These are phyloP conservation scores for Paraescarpia echinospica DNA, from an alignment of 1,140 invertebrate species.

Conservation along the genomic window DNA sequence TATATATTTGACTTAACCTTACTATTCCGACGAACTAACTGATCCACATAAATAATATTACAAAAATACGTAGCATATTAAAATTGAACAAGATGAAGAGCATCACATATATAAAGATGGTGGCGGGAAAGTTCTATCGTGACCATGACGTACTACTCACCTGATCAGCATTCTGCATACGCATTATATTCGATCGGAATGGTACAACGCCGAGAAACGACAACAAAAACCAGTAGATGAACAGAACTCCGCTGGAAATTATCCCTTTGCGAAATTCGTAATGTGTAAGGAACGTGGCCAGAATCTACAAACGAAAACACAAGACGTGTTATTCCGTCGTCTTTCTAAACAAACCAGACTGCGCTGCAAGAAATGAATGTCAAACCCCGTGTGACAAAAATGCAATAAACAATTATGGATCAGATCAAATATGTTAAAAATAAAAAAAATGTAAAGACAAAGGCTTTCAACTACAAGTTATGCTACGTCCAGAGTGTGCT, in stretches of 20 bases:
- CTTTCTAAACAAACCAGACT: not conserved
- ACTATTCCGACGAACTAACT: too few species aligned
- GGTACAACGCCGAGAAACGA: constrained; percentile 71
- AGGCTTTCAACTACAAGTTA: too few species aligned
- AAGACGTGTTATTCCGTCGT: not conserved
- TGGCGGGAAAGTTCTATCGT: too few species aligned
- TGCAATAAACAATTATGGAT: not conserved
- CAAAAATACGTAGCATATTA: too few species aligned
- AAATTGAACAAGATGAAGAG: too few species aligned
- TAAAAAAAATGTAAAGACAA: too few species aligned
- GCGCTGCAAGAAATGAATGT: not conserved
- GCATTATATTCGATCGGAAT: constrained; percentile 61
- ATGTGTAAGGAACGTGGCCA: constrained; percentile 68
- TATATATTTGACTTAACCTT: too few species aligned
- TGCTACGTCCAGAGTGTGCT: too few species aligned
- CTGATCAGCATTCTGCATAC: not conserved
- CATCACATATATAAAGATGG: too few species aligned
- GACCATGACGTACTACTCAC: not conserved
- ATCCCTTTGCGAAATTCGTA: constrained; percentile 80
- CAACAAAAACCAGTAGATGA: constrained; percentile 81
- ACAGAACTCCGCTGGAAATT: constrained; percentile 79
- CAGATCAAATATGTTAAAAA: too few species aligned
- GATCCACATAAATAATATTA: too few species aligned
- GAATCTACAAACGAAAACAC: not conserved
- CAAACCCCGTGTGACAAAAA: not conserved